Evolutionary conservation across 1,140 invertebrate genomes (phyloP).

Genomic region (Meloidogyne hapla): DNA sequence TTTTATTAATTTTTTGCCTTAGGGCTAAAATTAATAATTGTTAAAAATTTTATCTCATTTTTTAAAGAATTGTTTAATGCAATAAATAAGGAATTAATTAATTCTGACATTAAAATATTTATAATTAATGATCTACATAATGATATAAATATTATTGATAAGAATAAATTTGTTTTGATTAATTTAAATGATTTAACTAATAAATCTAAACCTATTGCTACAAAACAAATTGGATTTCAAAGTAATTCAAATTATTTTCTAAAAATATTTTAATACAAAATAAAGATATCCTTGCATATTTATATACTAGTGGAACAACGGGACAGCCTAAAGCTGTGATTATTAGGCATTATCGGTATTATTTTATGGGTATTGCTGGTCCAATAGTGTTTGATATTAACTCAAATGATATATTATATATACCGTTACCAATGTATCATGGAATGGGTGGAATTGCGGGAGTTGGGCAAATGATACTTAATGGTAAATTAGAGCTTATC

Average conservation of each 20-base stretch:
- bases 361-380: neutral
- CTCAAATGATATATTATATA: neutral
- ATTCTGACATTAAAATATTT: neutral
- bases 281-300: conserved; percentile 2
- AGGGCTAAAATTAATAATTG: no score
- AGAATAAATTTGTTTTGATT: neutral
- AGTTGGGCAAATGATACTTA: neutral
- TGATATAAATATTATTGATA: neutral
- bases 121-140: neutral
- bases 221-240: neutral
- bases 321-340: neutral
- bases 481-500: neutral
- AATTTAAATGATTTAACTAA: neutral
- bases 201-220: neutral
- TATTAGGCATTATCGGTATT: neutral
- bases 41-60: no score
- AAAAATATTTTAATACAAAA: neutral
- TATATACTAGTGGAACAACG: neutral
- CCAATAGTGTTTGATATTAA: neutral
- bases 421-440: neutral
- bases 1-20: no score
- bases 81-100: neutral
- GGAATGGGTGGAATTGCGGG: neutral
- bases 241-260: neutral
- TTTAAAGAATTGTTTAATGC: neutral